Percentiles rank a stretch among this genome's conserved stretches.
Conservation (phyloP, 2,888 invertebrate genomes). For the Chaetogeoica ovagalla region DNA sequence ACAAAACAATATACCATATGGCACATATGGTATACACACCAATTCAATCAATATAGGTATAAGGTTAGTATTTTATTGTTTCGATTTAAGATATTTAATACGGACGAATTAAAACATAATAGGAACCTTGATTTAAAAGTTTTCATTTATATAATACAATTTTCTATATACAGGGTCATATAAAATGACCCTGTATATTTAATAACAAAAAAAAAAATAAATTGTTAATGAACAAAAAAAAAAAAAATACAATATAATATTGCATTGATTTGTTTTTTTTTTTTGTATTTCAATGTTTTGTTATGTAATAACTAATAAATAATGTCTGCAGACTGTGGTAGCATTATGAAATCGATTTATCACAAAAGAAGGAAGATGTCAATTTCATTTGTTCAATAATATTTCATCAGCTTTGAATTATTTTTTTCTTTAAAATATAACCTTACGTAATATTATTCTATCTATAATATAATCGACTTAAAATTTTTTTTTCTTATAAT, state of each 20-base stretch:
- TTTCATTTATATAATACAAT: not conserved
- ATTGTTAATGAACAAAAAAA: not conserved
- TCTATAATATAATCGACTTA: too few relatives aligned
- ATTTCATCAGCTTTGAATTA: not conserved
- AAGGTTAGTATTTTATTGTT: too few relatives aligned
- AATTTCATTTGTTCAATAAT: not conserved
- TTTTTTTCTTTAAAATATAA: too few relatives aligned
- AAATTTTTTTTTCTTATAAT: not conserved
- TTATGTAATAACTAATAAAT: constrained; percentile 10
- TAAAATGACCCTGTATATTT: too few relatives aligned
- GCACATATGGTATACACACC: too few relatives aligned
- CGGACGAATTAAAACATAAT: not conserved
- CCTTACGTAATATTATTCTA: too few relatives aligned
- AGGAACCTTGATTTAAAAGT: not conserved
- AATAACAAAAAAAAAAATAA: not conserved
- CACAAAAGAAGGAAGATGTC: not conserved
- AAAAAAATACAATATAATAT: not conserved
- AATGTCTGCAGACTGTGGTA: too few relatives aligned
- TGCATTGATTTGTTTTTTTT: not conserved
- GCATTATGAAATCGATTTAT: constrained; percentile 1
- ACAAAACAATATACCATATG: too few relatives aligned
- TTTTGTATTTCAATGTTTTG: not conserved
- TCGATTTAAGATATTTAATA: too few relatives aligned
- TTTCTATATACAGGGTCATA: not conserved
- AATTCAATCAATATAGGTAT: too few relatives aligned